These are phyloP conservation scores for Lates japonicus DNA, from an alignment of 2,797 vertebrate species.

Conservation along the genomic window DNA sequence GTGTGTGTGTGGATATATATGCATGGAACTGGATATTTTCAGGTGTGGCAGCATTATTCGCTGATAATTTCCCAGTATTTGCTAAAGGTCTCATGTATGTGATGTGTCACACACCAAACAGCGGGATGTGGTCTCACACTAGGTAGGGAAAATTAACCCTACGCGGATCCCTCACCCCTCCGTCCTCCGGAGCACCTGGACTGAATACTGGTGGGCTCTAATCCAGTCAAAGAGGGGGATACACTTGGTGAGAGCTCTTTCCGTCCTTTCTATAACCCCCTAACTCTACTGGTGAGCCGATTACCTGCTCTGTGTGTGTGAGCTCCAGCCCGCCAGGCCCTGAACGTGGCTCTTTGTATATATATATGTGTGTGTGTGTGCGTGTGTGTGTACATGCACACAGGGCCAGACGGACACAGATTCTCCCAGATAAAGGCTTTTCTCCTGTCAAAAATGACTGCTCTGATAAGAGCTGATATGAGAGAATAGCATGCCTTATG, in stretches of 20 bases:
- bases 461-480: constrained; percentile 83
- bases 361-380: constrained; percentile 46
- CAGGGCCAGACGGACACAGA: constrained; percentile 64
- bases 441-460: constrained; percentile 80
- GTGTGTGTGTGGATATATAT: constrained; percentile 8
- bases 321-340: constrained; percentile 18
- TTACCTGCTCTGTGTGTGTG: constrained; percentile 81
- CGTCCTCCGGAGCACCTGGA: constrained; percentile 69
- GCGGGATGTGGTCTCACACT: constrained; percentile 56
- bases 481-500: constrained; percentile 78
- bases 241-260: constrained; percentile 70
- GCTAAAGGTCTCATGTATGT: constrained; percentile 12
- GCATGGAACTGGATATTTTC: constrained; percentile 15
- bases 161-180: constrained; percentile 45
- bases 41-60: constrained; percentile 10
- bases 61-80: constrained; percentile 29
- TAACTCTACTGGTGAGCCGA: constrained; percentile 77
- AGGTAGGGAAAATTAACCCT: constrained; percentile 54
- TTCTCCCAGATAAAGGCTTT: constrained; percentile 81
- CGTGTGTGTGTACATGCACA: not conserved
- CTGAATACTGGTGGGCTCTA: constrained; percentile 68
- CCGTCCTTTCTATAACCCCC: constrained; percentile 64
- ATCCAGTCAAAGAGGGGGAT: constrained; percentile 76
- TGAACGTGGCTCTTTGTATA: constrained; percentile 14
- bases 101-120: constrained; percentile 57